Base-by-base conservation (phyloP, 2,888 invertebrate species). In the Tenthredo livida region DNA sequence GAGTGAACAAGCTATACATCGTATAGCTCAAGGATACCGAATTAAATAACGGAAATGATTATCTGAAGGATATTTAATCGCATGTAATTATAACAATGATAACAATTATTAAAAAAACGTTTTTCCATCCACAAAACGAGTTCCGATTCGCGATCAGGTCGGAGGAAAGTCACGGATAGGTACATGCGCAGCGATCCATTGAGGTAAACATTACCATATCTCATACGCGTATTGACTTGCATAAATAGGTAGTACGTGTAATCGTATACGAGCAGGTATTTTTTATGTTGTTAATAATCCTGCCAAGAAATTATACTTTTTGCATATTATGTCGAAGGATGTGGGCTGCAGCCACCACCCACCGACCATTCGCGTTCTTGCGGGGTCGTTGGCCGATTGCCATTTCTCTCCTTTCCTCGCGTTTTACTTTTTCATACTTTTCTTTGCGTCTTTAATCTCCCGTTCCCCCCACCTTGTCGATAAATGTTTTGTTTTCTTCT, bases 341-440 rank as follows among this genome's bases (percentile, higher is more conserved):
- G 78, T 58, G 78, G 78, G 37, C 54, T 21, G 77, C 40, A n/a
- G 37, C 50, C 78, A 33, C 61, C 77, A 77, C 78, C 78, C 78
- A 78, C 78, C 61, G 33, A 15, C 75, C 78, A 80, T 80, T 61
- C 77, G 61, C 40, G 87, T 87, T 85, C 87, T 85, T 86, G n/a
- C n/a, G 88, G 89, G 91, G 91, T 91, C 91, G 89, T 90, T 91
- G 91, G 86, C 90, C 91, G 91, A 91, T 91, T 90, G 89, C 87
- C 88, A 89, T 84, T 84, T 77, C 61, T 61, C 75, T 75, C 47
- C 83, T 33, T 85, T 85, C 70, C 84, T 70, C 85, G 29, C 12
- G 50, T 50, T 77, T 77, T 54, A 29, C 25, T 50, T 54, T 77
- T 54, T 85, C 85, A 85, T 85, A 70, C 37, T 78, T 83, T 87